Percentiles rank a stretch among this genome's conserved stretches.
These are phyloP conservation scores for Iguana delicatissima DNA, from an alignment of 2,797 vertebrate species.

Conservation along the genomic window DNA sequence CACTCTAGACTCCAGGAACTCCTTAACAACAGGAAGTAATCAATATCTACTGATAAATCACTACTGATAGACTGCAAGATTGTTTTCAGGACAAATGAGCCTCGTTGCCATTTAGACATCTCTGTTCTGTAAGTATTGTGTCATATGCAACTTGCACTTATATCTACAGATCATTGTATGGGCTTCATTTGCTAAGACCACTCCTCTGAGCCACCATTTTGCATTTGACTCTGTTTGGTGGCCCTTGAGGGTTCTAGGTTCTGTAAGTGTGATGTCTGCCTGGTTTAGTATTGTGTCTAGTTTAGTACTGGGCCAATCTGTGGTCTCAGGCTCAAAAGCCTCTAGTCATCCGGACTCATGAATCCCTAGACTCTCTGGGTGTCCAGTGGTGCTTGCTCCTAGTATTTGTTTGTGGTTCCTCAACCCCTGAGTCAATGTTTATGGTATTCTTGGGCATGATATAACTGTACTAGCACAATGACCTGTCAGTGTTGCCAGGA, in stretches of 20 bases:
- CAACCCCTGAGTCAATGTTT: no score
- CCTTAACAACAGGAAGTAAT: background rate
- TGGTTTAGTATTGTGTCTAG: background rate
- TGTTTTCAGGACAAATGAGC: background rate
- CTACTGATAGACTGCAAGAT: background rate
- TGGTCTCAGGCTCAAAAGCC: no score
- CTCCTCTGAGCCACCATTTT: background rate
- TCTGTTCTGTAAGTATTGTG: background rate
- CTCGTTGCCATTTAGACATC: background rate
- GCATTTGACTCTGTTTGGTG: background rate
- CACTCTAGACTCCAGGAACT: background rate
- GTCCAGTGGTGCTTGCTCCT: no score
- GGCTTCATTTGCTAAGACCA: background rate
- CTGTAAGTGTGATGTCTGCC: background rate
- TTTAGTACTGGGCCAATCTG: no score
- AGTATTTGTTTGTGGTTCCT: no score
- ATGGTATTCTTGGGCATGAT: no score
- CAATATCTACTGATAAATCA: background rate
- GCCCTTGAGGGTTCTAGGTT: background rate
- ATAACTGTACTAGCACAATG: no score
- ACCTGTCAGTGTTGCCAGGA: no score
- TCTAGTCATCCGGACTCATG: no score
- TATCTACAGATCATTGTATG: background rate
- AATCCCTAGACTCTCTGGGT: no score
- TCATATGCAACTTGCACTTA: background rate